Conservation (phyloP, 2,113 vertebrate genomes). For the Dasyornis broadbenti region DNA sequence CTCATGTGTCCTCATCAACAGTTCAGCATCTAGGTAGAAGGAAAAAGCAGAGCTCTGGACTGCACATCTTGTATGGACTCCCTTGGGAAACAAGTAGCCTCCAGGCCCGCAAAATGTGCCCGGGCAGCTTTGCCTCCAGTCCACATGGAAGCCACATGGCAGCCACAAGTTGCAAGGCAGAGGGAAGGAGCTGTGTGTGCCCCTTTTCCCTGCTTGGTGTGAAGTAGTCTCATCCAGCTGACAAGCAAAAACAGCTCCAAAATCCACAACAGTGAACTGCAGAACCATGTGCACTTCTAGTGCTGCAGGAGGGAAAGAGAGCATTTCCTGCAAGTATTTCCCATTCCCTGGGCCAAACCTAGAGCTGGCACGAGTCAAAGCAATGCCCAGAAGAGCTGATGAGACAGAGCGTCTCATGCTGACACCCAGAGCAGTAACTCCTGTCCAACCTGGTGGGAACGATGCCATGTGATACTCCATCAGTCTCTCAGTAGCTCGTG, state of each 20-base stretch:
- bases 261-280: neutral
- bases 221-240: neutral
- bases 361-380: neutral
- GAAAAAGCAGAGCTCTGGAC: neutral
- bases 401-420: neutral
- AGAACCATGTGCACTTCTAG: neutral
- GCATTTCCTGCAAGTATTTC: neutral
- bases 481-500: rapidly evolving
- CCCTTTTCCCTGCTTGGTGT: rapidly evolving
- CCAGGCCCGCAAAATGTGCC: neutral
- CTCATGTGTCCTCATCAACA: rapidly evolving
- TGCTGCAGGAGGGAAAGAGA: neutral
- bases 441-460: neutral
- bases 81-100: neutral
- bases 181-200: neutral
- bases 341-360: neutral
- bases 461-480: rapidly evolving
- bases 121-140: rapidly evolving
- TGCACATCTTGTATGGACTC: rapidly evolving
- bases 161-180: rapidly evolving
- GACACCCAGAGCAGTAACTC: neutral
- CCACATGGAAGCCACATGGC: too few species aligned
- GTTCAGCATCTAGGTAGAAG: neutral
- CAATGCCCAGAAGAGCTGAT: neutral
- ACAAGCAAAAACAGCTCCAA: neutral